Base-by-base conservation (phyloP, 2,888 invertebrate species). In the Drosophila peninsularis region DNA sequence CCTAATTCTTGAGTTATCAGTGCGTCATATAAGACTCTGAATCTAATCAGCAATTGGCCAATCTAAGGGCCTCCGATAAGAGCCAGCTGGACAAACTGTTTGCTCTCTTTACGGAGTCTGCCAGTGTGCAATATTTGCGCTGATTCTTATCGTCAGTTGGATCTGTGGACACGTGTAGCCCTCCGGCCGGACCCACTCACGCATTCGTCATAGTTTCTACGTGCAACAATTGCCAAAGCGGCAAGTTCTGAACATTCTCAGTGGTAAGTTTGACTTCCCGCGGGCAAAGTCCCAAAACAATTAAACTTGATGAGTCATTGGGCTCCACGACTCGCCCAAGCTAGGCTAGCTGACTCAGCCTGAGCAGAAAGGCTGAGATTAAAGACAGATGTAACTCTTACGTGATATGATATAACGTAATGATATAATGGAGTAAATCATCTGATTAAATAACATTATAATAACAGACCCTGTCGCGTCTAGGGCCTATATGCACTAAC, bases 11-110 rank as follows among this genome's bases (percentile, higher is more conserved):
- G 4, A 37, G 21, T 75, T 69, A 75, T 61, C 71, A 53, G 27
- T 27, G 36, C 50, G 34, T 27, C 54, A 52, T 52, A 55, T 11
- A 37, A 11, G 0, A 30, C 6, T 52, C 30, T 30, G 5, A 30
- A 30, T 30, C 49, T 75, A 75, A 75, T 75, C 75, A 69, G 63
- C 13, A 36, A 53, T 54, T 74, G 73, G 72, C 78, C 70, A 69
- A 75, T 69, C 58, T 52, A 44, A 41, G 66, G 50, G 41, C 39
- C 5, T n/a, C 39, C 52, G 71, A 69, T 69, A 69, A 68, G 37
- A 41, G 1, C 0, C 27, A 19, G 14, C 14, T 14, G 19, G 32
- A 13, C 56, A 24, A 32, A 45, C 30, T 55, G 19, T 9, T 32
- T 14, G n/a, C 5, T n/a, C 41, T 9, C 14, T 17, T 41, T 47